phyloP scores from a whole-genome alignment of 2,797 vertebrate genomes.

The Rhodeus uyekii region DNA sequence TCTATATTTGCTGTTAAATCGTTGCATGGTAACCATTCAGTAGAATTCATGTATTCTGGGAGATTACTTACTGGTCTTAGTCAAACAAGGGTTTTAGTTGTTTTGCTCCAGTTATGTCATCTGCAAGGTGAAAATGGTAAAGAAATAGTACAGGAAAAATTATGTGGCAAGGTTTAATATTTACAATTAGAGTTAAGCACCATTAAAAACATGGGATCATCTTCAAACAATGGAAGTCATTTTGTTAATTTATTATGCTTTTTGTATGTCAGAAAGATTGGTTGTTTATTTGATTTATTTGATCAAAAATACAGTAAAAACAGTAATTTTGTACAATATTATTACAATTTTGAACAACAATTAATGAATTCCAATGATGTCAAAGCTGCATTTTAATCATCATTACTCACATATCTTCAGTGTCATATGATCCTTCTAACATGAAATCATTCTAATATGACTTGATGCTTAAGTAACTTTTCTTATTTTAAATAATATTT shows the following conservation, averaged over 20 bases:
- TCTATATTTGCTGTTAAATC: no score
- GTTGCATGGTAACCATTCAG: not conserved
- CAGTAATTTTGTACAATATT: not conserved
- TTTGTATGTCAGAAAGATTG: no score
- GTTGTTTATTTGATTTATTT: no score
- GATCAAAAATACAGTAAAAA: not conserved
- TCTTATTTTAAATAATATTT: no score
- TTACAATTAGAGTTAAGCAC: not conserved
- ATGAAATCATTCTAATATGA: no score
- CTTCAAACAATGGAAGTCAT: not conserved
- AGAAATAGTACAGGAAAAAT: not conserved
- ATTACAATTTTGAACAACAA: no score
- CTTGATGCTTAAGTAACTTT: no score
- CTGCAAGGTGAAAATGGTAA: not conserved
- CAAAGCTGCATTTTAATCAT: no score
- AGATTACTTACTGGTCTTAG: not conserved
- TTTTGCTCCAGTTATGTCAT: not conserved
- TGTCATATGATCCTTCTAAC: no score
- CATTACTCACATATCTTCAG: no score
- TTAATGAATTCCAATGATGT: no score
- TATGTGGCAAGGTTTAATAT: not conserved
- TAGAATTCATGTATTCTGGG: not conserved
- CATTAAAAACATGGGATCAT: not conserved
- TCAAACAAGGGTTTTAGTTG: not conserved
- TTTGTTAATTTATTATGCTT: not conserved